Evolutionary conservation across 2,797 vertebrate genomes (phyloP), one percentile per base, ranked within the genome.

Genomic region (Distichodus sexfasciatus): DNA sequence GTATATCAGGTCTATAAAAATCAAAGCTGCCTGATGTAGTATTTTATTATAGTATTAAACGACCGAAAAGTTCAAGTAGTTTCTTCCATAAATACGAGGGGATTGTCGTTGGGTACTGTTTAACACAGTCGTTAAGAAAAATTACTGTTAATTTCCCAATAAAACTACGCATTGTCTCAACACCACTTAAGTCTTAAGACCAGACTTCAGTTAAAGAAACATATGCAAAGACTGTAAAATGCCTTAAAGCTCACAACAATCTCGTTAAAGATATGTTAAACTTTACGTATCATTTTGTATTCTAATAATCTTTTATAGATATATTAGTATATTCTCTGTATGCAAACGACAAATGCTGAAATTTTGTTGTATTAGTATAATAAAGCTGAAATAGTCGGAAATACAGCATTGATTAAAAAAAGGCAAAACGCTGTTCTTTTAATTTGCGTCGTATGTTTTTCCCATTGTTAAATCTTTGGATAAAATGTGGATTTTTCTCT

Each of bases 1-100:
- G 87, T 92, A 92, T 93, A 93, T 92, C 87, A 90, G 81, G 83
- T 82, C 90, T 87, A 93, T 95, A 94, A 93, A 87, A 92, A 91
- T 81, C 77, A 86, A 86, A 91, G 86, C 83, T 86, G 86, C 86
- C 87, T 90, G 83, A 89, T 92, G 86, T 86, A 87, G 80, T 85
- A 80, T 92, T 92, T 92, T 92, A 92, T 91, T 86, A 88, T 89
- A 91, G 89, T 91, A 87, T 93, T 91, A 89, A 87, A 86, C 62
- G 80, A 80, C 81, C 84, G 80, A 90, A 89, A 87, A 90, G 84
- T 83, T 90, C 61, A 84, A 83, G 87, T 84, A 87, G 82, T 88
- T 88, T 85, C 82, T 81, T 82, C 85, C 84, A 83, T 88, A 86
- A 92, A 92, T 90, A 89, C 87, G 87, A 87, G 84, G 81, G 79